Conservation (phyloP, 1,140 invertebrate genomes). For the Akabosia matsudoensis region DNA sequence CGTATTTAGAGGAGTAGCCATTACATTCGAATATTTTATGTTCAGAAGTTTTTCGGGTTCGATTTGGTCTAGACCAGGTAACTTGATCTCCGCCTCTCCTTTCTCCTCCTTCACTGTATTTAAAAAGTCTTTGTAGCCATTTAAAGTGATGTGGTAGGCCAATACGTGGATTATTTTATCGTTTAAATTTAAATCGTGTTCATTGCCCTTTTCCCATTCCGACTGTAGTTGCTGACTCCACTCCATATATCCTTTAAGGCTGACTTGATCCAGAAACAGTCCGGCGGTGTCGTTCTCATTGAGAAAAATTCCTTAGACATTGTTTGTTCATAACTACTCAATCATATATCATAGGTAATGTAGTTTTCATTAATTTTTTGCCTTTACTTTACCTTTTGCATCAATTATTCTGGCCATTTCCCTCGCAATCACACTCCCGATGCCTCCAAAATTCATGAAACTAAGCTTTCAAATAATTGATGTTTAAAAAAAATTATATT, state of each 20-base stretch:
- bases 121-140: not conserved
- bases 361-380: no score
- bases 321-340: not conserved
- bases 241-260: not conserved
- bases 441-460: conserved; percentile 3
- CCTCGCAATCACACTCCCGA: conserved; percentile 10
- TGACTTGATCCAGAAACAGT: not conserved
- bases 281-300: not conserved
- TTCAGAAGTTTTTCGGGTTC: conserved; percentile 2
- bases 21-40: conserved; percentile 2
- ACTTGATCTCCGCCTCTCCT: not conserved
- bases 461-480: not conserved
- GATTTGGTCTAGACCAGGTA: not conserved
- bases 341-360: no score
- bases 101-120: not conserved
- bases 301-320: not conserved
- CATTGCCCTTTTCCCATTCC: not conserved
- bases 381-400: not conserved
- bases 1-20: not conserved
- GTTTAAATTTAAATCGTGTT: not conserved
- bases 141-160: not conserved
- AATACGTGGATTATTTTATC: not conserved
- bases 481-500: not conserved
- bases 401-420: not conserved
- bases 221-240: not conserved